phyloP scores from a whole-genome alignment of 1,140 invertebrate species.

The Drosophila mayri region DNA sequence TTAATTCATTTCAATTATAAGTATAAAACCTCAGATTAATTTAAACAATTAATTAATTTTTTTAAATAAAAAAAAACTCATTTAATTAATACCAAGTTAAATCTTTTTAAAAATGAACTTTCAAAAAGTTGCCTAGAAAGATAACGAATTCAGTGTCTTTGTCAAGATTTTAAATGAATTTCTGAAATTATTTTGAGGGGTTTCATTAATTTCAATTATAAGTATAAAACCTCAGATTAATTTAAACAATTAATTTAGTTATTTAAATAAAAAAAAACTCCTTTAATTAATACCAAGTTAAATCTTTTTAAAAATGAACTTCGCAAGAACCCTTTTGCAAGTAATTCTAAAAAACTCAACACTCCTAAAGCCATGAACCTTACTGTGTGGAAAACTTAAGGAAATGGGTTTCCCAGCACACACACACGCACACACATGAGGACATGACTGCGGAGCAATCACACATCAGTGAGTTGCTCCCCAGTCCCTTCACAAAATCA shows the following conservation, averaged over 20 bases:
- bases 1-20: too few relatives aligned
- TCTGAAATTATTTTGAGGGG: too few relatives aligned
- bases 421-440: background rate
- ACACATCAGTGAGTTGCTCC: constrained; percentile 58
- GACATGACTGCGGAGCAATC: constrained; percentile 45
- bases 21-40: too few relatives aligned
- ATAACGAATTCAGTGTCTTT: too few relatives aligned
- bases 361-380: background rate
- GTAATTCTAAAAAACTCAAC: background rate
- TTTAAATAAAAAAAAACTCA: background rate
- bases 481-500: constrained; percentile 16
- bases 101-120: background rate
- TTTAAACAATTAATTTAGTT: background rate
- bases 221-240: too few relatives aligned
- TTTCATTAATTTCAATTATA: too few relatives aligned
- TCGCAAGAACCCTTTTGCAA: background rate
- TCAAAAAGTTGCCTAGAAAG: too few relatives aligned
- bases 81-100: background rate
- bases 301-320: background rate
- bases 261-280: background rate
- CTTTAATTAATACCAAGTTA: background rate
- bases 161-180: too few relatives aligned
- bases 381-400: constrained; percentile 8
- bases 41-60: background rate
- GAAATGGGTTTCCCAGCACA: constrained; percentile 10